Evolutionary conservation across 2,113 vertebrate species (phyloP), one percentile per base, ranked within the genome.

Genomic region (Aegithalos caudatus): DNA sequence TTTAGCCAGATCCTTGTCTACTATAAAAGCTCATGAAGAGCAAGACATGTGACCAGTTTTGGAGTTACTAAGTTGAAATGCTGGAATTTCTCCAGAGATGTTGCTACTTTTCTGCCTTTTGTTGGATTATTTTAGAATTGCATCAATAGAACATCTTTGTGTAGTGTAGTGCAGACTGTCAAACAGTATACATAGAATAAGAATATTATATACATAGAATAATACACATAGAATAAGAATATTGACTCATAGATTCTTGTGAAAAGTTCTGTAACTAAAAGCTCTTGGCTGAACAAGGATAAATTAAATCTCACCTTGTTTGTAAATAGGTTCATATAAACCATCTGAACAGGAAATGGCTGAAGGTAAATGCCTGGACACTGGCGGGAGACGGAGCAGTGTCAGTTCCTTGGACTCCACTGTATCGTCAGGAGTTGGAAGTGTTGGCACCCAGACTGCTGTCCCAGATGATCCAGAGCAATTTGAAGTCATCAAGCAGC

Each of bases 401-500:
- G 96, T 98, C 94, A 99, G 99, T 54, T 99, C 99, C 29, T 97
- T 99, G 97, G 99, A 99, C 96, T 99, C 99, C 61, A 99, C 98
- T 0, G 94, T 99, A 9, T 99, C 99, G 0, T 99, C 99, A 3
- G 98, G 98, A 61, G 66, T 99, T 33, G 97, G 98, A 62, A 98
- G 97, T 71, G 92, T 96, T 62, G 95, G 97, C 23, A 98, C 97
- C n/a, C 98, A 98, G 93, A 94, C 94, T 12, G 90, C 98, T 22
- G 88, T 99, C 91, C 98, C 98, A 6, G 99, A 99, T 92, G 99
- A 99, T 60, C 99, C 99, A 0, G 99, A 99, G 95, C 99, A 99
- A 96, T 99, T 99, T 85, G 99, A 99, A 97, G 99, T 99, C 73
- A 99, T 99, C 97, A 99, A 99, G 88, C 99, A 99, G 90, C 99